These are phyloP conservation scores for Drosophila austrosaltans DNA, from an alignment of 2,888 invertebrate genomes.

Conservation along the genomic window DNA sequence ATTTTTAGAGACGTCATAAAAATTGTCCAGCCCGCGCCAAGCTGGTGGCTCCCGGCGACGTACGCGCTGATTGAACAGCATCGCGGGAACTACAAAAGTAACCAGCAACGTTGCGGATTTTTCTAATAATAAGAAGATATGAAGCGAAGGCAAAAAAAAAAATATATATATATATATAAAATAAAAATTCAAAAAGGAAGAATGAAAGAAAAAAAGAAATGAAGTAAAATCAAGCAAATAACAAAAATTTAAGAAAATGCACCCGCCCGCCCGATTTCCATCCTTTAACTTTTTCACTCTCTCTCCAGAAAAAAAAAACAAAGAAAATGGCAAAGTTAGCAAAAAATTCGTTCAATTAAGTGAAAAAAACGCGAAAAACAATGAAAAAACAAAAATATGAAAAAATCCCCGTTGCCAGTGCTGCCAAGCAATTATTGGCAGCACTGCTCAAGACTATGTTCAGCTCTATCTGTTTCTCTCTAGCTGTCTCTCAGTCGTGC, in stretches of 20 bases:
- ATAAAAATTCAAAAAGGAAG: slow-evolving; percentile 5
- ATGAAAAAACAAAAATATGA: not conserved
- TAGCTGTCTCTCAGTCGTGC: slow-evolving; percentile 46
- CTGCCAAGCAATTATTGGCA: not conserved
- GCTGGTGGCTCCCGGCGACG: slow-evolving; percentile 54
- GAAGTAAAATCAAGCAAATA: slow-evolving; percentile 12
- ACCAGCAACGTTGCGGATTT: slow-evolving; percentile 74
- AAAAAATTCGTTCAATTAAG: slow-evolving; percentile 53
- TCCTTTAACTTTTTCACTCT: slow-evolving; percentile 3
- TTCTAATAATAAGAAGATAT: slow-evolving; percentile 61
- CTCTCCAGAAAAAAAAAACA: slow-evolving; percentile 8
- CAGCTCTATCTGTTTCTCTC: slow-evolving; percentile 4
- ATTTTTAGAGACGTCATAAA: slow-evolving; percentile 84
- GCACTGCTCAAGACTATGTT: not conserved
- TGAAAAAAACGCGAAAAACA: slow-evolving; percentile 29
- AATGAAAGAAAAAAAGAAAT: slow-evolving; percentile 1
- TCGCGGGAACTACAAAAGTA: not conserved
- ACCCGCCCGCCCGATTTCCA: slow-evolving; percentile 11
- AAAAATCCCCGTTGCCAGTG: not conserved
- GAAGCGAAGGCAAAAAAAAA: not conserved
- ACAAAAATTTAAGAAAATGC: slow-evolving; percentile 26
- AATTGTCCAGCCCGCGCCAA: slow-evolving; percentile 79
- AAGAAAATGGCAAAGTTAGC: slow-evolving; percentile 6
- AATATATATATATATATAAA: not conserved
- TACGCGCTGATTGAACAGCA: slow-evolving; percentile 44